These are phyloP conservation scores for Crotalus horridus DNA, from an alignment of 2,113 vertebrate species.

Conservation along the genomic window DNA sequence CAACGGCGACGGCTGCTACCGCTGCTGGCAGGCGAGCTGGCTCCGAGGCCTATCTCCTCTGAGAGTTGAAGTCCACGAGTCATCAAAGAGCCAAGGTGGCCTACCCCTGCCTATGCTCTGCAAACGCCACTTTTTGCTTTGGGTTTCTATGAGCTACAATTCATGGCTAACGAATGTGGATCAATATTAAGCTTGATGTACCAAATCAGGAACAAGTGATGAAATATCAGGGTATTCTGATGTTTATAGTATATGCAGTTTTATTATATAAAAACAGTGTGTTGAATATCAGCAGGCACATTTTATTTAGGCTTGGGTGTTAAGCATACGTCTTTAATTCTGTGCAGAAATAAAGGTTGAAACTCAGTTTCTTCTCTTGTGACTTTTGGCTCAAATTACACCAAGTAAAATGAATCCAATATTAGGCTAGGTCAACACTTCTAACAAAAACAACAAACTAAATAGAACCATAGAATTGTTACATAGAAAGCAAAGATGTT, in stretches of 20 bases:
- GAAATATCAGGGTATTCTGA: background rate
- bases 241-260: background rate
- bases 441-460: background rate
- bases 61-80: too few species aligned
- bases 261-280: background rate
- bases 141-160: background rate
- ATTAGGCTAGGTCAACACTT: background rate
- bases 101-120: background rate
- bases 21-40: too few species aligned
- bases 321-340: background rate
- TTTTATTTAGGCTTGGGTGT: background rate
- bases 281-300: background rate
- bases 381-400: background rate
- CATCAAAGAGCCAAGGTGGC: too few species aligned
- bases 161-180: background rate
- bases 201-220: background rate
- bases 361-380: background rate
- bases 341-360: background rate
- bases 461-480: background rate
- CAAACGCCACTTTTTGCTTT: background rate
- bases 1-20: too few species aligned
- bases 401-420: background rate
- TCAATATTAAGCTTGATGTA: too few species aligned
- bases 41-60: too few species aligned
- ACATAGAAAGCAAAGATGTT: background rate